A percentile compares a stretch with the other conserved stretches of the same genome.
phyloP scores from a whole-genome alignment of 2,113 vertebrate genomes.

The Nesogale talazaci region DNA sequence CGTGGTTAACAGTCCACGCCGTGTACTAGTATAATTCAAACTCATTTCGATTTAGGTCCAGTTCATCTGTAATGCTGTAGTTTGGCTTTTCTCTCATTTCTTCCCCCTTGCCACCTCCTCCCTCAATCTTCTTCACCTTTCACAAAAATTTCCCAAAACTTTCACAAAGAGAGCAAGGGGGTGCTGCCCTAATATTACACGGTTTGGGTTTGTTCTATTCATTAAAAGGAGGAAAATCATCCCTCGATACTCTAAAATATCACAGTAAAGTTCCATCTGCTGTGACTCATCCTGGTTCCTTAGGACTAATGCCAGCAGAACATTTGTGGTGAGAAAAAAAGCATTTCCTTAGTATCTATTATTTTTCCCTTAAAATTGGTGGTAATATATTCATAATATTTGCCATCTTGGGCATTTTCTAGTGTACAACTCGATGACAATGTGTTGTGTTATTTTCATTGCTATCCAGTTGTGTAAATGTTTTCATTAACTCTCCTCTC shows the following conservation, averaged over 20 bases:
- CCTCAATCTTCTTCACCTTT: neutral
- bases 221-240: conserved; percentile 38
- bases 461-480: neutral
- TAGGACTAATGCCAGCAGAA: conserved; percentile 24
- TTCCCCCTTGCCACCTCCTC: neutral
- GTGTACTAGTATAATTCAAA: conserved; percentile 7
- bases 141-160: conserved; percentile 45
- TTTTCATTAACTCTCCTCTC: neutral
- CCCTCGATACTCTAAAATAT: conserved; percentile 44
- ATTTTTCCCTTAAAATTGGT: neutral
- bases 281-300: conserved; percentile 6
- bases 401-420: neutral
- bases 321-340: neutral
- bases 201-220: neutral
- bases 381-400: neutral
- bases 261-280: conserved; percentile 44
- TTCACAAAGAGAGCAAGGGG: conserved; percentile 47
- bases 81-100: neutral
- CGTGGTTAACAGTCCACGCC: too few species aligned
- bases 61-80: conserved; percentile 33
- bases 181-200: conserved; percentile 22
- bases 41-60: conserved; percentile 44
- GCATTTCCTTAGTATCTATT: conserved; percentile 17
- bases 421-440: neutral
- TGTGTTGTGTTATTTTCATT: neutral